These are phyloP conservation scores for Nudaria mundana DNA, from an alignment of 2,888 invertebrate genomes.

Conservation along the genomic window DNA sequence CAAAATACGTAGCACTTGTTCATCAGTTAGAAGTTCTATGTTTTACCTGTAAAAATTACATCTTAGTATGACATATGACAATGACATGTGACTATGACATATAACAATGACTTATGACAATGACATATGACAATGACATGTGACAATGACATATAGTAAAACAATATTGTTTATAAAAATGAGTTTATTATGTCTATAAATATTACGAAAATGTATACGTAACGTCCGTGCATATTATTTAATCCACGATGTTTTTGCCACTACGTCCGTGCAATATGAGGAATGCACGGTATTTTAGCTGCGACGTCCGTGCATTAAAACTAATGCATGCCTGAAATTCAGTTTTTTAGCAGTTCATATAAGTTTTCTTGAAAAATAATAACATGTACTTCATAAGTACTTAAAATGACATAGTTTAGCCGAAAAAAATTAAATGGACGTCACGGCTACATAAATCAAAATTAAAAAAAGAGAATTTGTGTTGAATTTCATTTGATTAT, in stretches of 20 bases:
- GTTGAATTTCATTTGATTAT: too few relatives aligned
- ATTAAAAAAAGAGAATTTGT: too few relatives aligned
- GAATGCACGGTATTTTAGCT: background rate
- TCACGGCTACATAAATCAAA: too few relatives aligned
- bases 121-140: too few relatives aligned
- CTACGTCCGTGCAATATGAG: background rate
- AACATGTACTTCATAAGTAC: too few relatives aligned
- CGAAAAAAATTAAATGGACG: too few relatives aligned
- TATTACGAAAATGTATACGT: background rate
- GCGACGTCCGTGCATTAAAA: too few relatives aligned
- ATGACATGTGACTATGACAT: too few relatives aligned
- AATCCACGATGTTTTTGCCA: constrained; percentile 1
- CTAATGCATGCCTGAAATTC: background rate
- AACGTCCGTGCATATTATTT: constrained; percentile 1
- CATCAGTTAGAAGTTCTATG: background rate
- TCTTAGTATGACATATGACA: constrained; percentile 2
- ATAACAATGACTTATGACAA: too few relatives aligned
- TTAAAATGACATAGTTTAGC: too few relatives aligned
- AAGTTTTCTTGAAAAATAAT: background rate
- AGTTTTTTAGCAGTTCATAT: background rate
- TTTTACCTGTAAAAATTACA: constrained; percentile 1
- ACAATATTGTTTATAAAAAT: constrained; percentile 1
- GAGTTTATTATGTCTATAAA: constrained; percentile 1
- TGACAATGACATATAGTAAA: background rate
- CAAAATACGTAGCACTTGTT: constrained; percentile 2